These are phyloP conservation scores for Ceraclea dissimilis DNA, from an alignment of 2,888 invertebrate species.

Conservation along the genomic window DNA sequence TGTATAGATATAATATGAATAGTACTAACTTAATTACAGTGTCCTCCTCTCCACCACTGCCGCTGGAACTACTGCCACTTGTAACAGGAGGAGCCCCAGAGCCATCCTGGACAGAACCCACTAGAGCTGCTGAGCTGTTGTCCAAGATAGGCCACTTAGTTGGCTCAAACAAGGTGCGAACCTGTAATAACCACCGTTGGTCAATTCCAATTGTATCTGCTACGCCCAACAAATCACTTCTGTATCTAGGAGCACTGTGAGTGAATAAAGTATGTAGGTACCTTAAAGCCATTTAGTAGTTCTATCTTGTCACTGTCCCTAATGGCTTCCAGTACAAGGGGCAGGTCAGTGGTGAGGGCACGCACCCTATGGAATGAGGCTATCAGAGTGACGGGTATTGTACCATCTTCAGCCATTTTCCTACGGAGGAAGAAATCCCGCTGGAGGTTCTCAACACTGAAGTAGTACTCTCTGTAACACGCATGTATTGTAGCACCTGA, in stretches of 20 bases:
- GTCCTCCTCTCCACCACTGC: not conserved
- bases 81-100: not conserved
- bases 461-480: conserved; percentile 90
- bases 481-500: conserved; percentile 28
- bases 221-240: too few species aligned
- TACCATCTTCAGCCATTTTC: conserved; percentile 94
- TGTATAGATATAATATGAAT: too few species aligned
- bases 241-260: too few species aligned
- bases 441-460: conserved; percentile 91
- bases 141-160: conserved; percentile 82
- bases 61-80: not conserved
- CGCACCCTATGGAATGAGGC: conserved; percentile 94
- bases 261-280: too few species aligned
- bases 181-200: conserved; percentile 51
- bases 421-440: conserved; percentile 94
- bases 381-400: conserved; percentile 85
- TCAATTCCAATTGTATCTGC: too few species aligned
- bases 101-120: not conserved
- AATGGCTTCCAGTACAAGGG: conserved; percentile 78
- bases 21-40: not conserved
- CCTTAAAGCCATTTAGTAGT: conserved; percentile 66
- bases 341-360: conserved; percentile 76
- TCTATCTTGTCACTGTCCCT: conserved; percentile 80
- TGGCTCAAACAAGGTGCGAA: conserved; percentile 76
- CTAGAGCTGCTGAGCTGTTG: conserved; percentile 11